Percentiles rank a stretch among this genome's conserved stretches.
Conservation (phyloP, 2,888 invertebrate genomes). For the Agrotis ipsilon region DNA sequence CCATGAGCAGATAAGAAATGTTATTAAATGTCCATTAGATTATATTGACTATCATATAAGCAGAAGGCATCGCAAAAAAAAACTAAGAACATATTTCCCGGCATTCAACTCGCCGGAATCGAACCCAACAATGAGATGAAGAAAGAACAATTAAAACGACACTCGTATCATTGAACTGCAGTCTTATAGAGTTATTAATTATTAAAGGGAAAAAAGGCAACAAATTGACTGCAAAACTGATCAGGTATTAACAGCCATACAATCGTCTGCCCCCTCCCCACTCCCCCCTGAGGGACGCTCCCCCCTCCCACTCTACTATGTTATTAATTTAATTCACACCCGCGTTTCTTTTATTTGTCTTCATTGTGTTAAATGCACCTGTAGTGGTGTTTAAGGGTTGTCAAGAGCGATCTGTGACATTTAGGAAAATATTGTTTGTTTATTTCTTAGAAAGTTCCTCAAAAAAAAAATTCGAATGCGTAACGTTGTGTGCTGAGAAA, state of each 20-base stretch:
- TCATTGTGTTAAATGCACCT: constrained; percentile 66
- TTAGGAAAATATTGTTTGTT: not conserved
- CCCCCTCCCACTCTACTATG: constrained; percentile 47
- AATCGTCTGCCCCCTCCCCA: not conserved
- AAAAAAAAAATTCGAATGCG: too few species aligned
- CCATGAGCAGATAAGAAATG: too few species aligned
- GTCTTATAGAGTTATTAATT: constrained; percentile 4
- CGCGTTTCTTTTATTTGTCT: constrained; percentile 68
- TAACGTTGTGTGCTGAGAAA: too few species aligned
- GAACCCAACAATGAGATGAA: not conserved
- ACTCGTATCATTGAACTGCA: not conserved
- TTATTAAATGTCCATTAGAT: too few species aligned
- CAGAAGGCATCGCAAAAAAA: too few species aligned
- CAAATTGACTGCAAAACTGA: constrained; percentile 24
- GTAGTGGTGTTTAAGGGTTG: constrained; percentile 56
- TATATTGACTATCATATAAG: too few species aligned
- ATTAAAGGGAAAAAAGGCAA: constrained; percentile 30
- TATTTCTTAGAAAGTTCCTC: not conserved
- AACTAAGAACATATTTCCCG: too few species aligned
- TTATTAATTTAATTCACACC: constrained; percentile 73
- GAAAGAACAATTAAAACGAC: not conserved
- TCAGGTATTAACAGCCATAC: constrained; percentile 14
- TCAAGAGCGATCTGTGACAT: not conserved
- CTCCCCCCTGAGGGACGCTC: not conserved
- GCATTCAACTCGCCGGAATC: too few species aligned